Evolutionary conservation across 2,797 vertebrate species (phyloP).

Genomic region (Pagetopsis macropterus): DNA sequence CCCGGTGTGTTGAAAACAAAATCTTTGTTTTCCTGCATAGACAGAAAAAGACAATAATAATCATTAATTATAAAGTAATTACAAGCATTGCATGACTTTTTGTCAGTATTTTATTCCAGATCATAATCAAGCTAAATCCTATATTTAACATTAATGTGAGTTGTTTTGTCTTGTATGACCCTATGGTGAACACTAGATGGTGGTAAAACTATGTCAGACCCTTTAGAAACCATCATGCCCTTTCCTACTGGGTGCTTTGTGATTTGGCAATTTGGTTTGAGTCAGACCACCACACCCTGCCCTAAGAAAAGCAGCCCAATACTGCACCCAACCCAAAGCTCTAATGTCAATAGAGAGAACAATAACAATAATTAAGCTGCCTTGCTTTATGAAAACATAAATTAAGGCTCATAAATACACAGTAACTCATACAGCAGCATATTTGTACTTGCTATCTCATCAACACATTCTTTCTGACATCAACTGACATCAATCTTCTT

Average conservation of each 20-base stretch:
- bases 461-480: background rate
- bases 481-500: background rate
- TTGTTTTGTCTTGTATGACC: slow-evolving; percentile 17
- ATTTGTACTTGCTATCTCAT: background rate
- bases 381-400: slow-evolving; percentile 43
- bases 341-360: slow-evolving; percentile 62
- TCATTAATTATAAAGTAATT: slow-evolving; percentile 2
- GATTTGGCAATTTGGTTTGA: slow-evolving; percentile 69
- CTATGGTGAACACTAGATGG: slow-evolving; percentile 78
- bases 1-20: slow-evolving; percentile 57
- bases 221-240: too few species aligned
- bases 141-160: background rate
- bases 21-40: slow-evolving; percentile 69
- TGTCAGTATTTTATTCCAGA: slow-evolving; percentile 4
- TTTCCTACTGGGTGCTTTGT: slow-evolving; percentile 28
- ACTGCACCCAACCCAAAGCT: slow-evolving; percentile 41
- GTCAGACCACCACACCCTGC: slow-evolving; percentile 72
- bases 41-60: slow-evolving; percentile 31
- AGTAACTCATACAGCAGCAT: slow-evolving; percentile 23
- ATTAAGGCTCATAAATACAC: slow-evolving; percentile 17
- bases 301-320: slow-evolving; percentile 56
- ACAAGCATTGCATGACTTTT: slow-evolving; percentile 8
- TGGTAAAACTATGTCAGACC: slow-evolving; percentile 47
- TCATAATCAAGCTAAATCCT: background rate
- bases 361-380: slow-evolving; percentile 45